Evolutionary conservation across 2,888 invertebrate species (phyloP).

Genomic region (Mechanitis mazaeus): DNA sequence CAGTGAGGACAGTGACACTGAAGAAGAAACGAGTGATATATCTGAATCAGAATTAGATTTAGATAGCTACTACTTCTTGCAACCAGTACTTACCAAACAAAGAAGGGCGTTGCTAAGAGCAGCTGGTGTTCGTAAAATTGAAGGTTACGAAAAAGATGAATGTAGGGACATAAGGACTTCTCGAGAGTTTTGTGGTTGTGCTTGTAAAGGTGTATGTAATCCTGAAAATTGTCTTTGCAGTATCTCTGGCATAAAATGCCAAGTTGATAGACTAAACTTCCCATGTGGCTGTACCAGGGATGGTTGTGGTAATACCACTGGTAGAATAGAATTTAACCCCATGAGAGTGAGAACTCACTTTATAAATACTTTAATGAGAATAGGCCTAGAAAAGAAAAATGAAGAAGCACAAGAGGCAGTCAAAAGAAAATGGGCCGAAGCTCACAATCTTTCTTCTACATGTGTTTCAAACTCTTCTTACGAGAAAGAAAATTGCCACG

Average conservation of each 20-base stretch:
- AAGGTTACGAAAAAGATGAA: slow-evolving; percentile 94
- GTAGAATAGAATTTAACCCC: slow-evolving; percentile 97
- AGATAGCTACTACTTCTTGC: slow-evolving; percentile 92
- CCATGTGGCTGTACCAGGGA: slow-evolving; percentile 98
- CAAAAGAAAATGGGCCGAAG: slow-evolving; percentile 69
- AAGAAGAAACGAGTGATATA: slow-evolving; percentile 88
- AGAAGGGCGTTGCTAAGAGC: slow-evolving; percentile 90
- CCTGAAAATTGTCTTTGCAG: slow-evolving; percentile 97
- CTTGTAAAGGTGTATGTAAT: slow-evolving; percentile 94
- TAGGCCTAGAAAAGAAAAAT: slow-evolving; percentile 91
- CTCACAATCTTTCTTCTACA: slow-evolving; percentile 50
- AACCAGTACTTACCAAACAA: slow-evolving; percentile 95
- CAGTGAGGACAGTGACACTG: slow-evolving; percentile 89
- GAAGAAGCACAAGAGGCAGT: slow-evolving; percentile 74
- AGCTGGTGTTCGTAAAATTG: slow-evolving; percentile 96
- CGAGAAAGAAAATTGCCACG: slow-evolving; percentile 56
- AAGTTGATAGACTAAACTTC: slow-evolving; percentile 96
- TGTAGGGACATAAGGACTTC: slow-evolving; percentile 94
- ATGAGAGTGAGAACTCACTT: slow-evolving; percentile 96
- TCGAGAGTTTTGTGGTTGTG: slow-evolving; percentile 95
- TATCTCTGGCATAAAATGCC: slow-evolving; percentile 96
- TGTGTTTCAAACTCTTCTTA: slow-evolving; percentile 55
- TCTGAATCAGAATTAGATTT: slow-evolving; percentile 90
- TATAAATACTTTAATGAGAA: slow-evolving; percentile 96
- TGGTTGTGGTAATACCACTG: slow-evolving; percentile 93